A percentile compares a stretch with the other conserved stretches of the same genome.
These are phyloP conservation scores for Cryptosula pallasiana DNA, from an alignment of 2,888 invertebrate species.

Conservation along the genomic window DNA sequence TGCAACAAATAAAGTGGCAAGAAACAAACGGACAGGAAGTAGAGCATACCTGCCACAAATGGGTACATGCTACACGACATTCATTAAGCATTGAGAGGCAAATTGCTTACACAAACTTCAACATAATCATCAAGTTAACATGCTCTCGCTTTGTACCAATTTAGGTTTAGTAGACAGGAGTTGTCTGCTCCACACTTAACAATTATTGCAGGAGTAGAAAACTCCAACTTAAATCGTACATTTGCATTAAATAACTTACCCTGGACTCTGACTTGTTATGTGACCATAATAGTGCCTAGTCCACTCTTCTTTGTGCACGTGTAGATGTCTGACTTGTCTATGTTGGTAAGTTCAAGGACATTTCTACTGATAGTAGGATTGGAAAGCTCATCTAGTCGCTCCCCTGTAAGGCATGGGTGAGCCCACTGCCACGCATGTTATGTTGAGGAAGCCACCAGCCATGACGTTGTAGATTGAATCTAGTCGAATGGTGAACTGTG, in stretches of 20 bases:
- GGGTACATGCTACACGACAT: too few relatives aligned
- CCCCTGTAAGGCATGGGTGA: slow-evolving; percentile 84
- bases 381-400: slow-evolving; percentile 73
- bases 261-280: slow-evolving; percentile 87
- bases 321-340: slow-evolving; percentile 89
- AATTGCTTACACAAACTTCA: too few relatives aligned
- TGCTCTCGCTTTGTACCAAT: too few relatives aligned
- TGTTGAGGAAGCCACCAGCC: slow-evolving; percentile 81
- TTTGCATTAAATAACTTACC: slow-evolving; percentile 59
- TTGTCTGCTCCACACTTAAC: too few relatives aligned
- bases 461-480: slow-evolving; percentile 80
- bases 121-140: too few relatives aligned
- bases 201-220: too few relatives aligned
- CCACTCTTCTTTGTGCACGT: slow-evolving; percentile 94
- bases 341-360: slow-evolving; percentile 76
- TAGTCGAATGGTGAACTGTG: slow-evolving; percentile 89
- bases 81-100: too few relatives aligned
- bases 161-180: too few relatives aligned
- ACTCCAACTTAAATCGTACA: background rate
- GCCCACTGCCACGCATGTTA: slow-evolving; percentile 94
- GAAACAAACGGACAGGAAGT: too few relatives aligned
- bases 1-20: background rate
- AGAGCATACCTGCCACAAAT: too few relatives aligned
- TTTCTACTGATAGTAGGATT: slow-evolving; percentile 63
- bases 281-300: slow-evolving; percentile 82